These are phyloP conservation scores for Fregetta grallaria DNA, from an alignment of 2,113 vertebrate genomes.

Conservation along the genomic window DNA sequence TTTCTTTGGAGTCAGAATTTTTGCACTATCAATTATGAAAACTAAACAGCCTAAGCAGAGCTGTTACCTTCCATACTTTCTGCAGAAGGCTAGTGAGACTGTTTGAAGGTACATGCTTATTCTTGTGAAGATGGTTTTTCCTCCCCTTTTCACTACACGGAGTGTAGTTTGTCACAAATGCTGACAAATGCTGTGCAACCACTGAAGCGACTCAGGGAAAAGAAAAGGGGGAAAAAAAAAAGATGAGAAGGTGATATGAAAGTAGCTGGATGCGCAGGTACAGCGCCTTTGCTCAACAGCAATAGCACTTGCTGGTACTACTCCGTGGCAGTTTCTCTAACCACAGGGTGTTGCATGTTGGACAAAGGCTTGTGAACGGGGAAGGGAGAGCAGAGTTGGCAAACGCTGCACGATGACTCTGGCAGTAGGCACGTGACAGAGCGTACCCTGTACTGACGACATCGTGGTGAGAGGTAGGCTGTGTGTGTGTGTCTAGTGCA, in stretches of 20 bases:
- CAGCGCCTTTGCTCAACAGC: not conserved
- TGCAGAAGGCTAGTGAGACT: not conserved
- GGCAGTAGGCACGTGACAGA: not conserved
- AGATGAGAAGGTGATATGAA: rapidly evolving
- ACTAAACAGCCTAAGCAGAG: not conserved
- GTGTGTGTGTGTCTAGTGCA: not conserved
- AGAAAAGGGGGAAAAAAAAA: not conserved
- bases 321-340: not conserved
- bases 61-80: not conserved
- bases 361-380: not conserved
- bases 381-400: not conserved
- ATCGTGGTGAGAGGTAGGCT: rapidly evolving
- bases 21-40: not conserved
- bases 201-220: rapidly evolving
- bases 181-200: not conserved
- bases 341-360: no score
- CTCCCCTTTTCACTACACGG: not conserved
- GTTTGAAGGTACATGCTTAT: rapidly evolving
- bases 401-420: not conserved
- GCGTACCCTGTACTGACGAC: not conserved
- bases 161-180: not conserved
- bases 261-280: not conserved
- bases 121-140: not conserved
- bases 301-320: not conserved
- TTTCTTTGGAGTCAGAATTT: not conserved